These are phyloP conservation scores for Amphipyra berbera DNA, from an alignment of 2,888 invertebrate species.

Conservation along the genomic window DNA sequence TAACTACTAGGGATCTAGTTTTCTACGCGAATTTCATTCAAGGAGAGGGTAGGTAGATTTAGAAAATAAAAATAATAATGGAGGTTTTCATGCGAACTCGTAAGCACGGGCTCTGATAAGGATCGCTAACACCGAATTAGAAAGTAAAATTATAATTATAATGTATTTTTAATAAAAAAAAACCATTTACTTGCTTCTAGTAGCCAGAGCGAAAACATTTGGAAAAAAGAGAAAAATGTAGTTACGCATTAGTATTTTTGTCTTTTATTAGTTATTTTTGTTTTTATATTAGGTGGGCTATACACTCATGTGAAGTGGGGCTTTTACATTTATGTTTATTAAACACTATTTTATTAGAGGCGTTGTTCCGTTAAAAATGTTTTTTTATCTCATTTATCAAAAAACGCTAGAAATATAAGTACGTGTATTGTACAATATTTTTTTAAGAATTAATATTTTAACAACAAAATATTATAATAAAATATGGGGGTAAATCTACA, in stretches of 20 bases:
- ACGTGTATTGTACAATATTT: too few species aligned
- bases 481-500: constrained; percentile 29
- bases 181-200: constrained; percentile 88
- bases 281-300: constrained; percentile 48
- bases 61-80: constrained; percentile 61
- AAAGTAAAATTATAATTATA: constrained; percentile 45
- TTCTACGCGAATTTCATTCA: constrained; percentile 83
- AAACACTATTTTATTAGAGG: constrained; percentile 22
- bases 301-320: constrained; percentile 33
- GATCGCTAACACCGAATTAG: constrained; percentile 81
- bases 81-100: constrained; percentile 77
- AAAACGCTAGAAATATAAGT: background rate
- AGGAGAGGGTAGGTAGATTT: constrained; percentile 68
- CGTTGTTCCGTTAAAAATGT: constrained; percentile 36
- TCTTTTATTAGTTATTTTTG: constrained; percentile 49
- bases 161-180: constrained; percentile 62
- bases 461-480: background rate
- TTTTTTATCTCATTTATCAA: background rate
- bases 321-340: constrained; percentile 20
- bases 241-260: constrained; percentile 73
- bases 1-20: constrained; percentile 82
- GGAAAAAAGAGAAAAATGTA: constrained; percentile 72
- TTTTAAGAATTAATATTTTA: background rate
- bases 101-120: constrained; percentile 75
- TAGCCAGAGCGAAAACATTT: constrained; percentile 89